Evolutionary conservation across 2,888 invertebrate species (phyloP).

Genomic region (Melinaea marsaeus): DNA sequence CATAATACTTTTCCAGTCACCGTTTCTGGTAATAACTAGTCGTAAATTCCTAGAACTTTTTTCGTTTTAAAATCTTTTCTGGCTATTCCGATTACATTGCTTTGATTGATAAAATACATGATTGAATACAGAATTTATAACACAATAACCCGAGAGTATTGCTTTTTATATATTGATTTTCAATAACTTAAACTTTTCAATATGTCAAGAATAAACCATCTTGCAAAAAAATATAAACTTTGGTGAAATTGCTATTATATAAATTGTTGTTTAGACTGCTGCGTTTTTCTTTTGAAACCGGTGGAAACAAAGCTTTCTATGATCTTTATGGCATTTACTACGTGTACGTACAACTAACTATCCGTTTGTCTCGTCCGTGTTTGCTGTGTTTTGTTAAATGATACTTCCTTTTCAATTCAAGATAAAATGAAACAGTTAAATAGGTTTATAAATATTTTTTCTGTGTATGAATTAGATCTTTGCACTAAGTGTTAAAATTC

Average conservation of each 20-base stretch:
- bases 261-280: conserved; percentile 7
- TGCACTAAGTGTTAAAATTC: too few species aligned
- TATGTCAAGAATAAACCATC: too few species aligned
- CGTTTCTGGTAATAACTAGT: conserved; percentile 19
- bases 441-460: too few species aligned
- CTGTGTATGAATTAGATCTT: too few species aligned
- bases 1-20: conserved; percentile 21
- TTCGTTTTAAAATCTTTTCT: conserved; percentile 20
- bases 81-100: conserved; percentile 9
- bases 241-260: not conserved
- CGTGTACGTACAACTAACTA: conserved; percentile 14
- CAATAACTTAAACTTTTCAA: too few species aligned
- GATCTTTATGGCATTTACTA: conserved; percentile 7
- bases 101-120: conserved; percentile 14
- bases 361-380: conserved; percentile 1
- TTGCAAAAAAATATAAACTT: too few species aligned
- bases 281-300: not conserved
- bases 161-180: too few species aligned
- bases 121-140: conserved; percentile 15
- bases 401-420: too few species aligned
- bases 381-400: not conserved
- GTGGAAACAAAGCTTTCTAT: conserved; percentile 14
- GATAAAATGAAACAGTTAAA: too few species aligned
- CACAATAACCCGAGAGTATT: not conserved
- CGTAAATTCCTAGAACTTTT: conserved; percentile 22